These are phyloP conservation scores for Amazona vittata DNA, from an alignment of 2,113 vertebrate species.

Conservation along the genomic window DNA sequence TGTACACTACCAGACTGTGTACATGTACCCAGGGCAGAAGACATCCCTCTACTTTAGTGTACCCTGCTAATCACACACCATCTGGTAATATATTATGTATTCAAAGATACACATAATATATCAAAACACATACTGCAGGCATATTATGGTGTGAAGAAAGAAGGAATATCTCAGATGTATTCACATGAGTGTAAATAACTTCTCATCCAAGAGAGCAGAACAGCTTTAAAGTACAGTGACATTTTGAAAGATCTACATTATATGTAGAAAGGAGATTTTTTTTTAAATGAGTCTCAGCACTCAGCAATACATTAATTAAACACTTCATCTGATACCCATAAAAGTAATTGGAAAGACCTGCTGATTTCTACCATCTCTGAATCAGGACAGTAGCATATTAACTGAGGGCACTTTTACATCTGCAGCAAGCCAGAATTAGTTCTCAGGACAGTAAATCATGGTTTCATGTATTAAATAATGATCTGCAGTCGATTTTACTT, in stretches of 20 bases:
- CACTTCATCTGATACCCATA: constrained; percentile 52
- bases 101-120: constrained; percentile 61
- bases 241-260: constrained; percentile 58
- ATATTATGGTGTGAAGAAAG: constrained; percentile 37
- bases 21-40: constrained; percentile 39
- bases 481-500: background rate
- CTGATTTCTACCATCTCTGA: constrained; percentile 30
- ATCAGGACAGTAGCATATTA: constrained; percentile 15
- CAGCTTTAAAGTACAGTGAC: constrained; percentile 64
- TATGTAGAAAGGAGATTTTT: constrained; percentile 20
- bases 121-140: constrained; percentile 58
- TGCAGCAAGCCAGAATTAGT: constrained; percentile 20
- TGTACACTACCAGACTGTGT: constrained; percentile 19
- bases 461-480: constrained; percentile 4
- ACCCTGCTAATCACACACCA: constrained; percentile 54
- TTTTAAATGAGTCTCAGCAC: constrained; percentile 33
- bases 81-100: constrained; percentile 65
- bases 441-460: constrained; percentile 15
- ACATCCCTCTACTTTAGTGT: constrained; percentile 38
- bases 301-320: constrained; percentile 58
- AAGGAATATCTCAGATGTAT: constrained; percentile 49
- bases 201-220: constrained; percentile 56
- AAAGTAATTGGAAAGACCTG: constrained; percentile 57
- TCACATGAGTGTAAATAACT: constrained; percentile 63
- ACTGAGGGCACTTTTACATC: constrained; percentile 21